phyloP scores from a whole-genome alignment of 2,888 invertebrate species.

The Drosophila algonquin region DNA sequence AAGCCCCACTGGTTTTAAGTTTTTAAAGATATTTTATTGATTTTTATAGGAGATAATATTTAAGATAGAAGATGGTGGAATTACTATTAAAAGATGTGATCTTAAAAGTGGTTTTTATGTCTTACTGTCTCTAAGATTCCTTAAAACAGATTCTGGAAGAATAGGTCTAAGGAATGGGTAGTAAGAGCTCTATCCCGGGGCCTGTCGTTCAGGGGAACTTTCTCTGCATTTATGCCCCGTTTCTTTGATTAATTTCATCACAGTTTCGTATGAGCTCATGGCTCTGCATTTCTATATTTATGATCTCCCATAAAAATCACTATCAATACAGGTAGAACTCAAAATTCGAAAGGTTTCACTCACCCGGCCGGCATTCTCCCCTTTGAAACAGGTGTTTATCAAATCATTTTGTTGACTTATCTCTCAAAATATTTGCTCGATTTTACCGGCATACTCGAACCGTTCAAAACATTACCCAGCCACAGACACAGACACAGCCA shows the following conservation, averaged over 20 bases:
- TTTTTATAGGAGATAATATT: neutral
- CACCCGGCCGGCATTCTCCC: neutral
- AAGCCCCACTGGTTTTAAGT: neutral
- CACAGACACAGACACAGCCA: neutral
- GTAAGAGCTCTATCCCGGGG: too few relatives aligned
- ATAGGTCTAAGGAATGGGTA: neutral
- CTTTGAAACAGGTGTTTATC: slow-evolving; percentile 20
- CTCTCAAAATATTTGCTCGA: slow-evolving; percentile 13
- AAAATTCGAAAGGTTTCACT: neutral
- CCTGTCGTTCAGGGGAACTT: too few relatives aligned
- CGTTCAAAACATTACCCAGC: slow-evolving; percentile 1
- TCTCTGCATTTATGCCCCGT: neutral
- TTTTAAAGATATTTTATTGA: neutral
- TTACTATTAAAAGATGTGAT: neutral
- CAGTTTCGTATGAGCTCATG: neutral
- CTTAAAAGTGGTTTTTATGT: neutral
- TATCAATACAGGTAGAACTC: neutral
- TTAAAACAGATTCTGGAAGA: neutral
- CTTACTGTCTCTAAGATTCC: neutral
- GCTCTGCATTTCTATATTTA: neutral
- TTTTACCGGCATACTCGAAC: slow-evolving; percentile 3
- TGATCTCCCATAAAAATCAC: neutral
- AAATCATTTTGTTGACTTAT: slow-evolving; percentile 7
- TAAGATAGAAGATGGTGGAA: too few relatives aligned
- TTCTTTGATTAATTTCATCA: neutral